Evolutionary conservation across 2,797 vertebrate genomes (phyloP).

Genomic region (Megaceryle alcyon): DNA sequence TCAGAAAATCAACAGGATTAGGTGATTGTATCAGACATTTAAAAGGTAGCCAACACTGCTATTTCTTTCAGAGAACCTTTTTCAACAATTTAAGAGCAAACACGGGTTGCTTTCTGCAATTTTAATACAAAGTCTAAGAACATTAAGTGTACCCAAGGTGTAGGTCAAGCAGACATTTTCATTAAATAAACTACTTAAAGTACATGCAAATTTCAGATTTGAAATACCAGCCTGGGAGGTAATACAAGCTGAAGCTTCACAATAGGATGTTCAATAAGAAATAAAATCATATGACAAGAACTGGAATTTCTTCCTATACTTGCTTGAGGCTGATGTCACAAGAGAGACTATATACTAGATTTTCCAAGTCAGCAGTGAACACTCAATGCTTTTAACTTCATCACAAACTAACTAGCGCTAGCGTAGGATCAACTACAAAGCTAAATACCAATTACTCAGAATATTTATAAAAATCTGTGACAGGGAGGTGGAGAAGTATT

Average conservation of each 20-base stretch:
- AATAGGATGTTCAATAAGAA: not conserved
- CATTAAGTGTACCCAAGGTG: not conserved
- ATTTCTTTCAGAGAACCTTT: not conserved
- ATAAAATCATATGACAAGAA: not conserved
- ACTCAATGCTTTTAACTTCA: not conserved
- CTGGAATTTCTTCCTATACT: not conserved
- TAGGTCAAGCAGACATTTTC: not conserved
- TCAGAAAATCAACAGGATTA: not conserved
- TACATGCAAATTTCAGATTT: not conserved
- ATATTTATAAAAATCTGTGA: not conserved
- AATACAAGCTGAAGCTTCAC: not conserved
- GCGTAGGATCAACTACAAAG: not conserved
- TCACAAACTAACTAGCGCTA: accelerated
- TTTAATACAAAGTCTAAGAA: slow-evolving; percentile 24
- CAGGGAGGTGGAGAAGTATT: not conserved
- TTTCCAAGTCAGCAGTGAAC: not conserved
- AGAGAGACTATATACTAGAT: not conserved
- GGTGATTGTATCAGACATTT: not conserved
- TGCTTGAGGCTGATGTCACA: not conserved
- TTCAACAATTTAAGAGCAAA: slow-evolving; percentile 2
- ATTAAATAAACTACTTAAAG: not conserved
- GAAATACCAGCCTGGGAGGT: not conserved
- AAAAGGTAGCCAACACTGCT: not conserved
- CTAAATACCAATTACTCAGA: not conserved
- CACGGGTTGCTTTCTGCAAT: not conserved